Evolutionary conservation across 2,113 vertebrate genomes (phyloP).

Genomic region (Trichechus manatus): DNA sequence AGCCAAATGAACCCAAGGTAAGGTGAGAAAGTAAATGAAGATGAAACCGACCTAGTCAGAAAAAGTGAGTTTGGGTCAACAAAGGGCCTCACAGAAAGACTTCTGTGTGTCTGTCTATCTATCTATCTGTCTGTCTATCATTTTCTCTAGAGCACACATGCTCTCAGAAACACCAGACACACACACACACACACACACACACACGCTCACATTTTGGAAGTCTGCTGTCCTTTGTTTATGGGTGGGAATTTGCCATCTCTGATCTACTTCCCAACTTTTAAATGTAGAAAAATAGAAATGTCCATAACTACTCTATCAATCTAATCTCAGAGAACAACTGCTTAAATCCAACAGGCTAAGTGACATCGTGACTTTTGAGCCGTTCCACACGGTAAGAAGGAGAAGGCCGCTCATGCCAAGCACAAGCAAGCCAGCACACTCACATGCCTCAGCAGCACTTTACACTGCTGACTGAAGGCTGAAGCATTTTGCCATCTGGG

Average conservation of each 20-base stretch:
- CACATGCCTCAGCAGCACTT: fast-evolving
- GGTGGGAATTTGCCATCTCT: not conserved
- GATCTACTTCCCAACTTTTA: not conserved
- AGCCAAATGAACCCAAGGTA: not conserved
- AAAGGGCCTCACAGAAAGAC: not conserved
- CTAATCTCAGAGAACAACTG: not conserved
- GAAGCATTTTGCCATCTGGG: not conserved
- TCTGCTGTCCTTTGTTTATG: not conserved
- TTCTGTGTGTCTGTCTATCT: not conserved
- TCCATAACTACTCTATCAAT: not conserved
- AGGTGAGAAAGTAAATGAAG: not conserved
- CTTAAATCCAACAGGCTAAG: not conserved
- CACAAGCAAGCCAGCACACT: fast-evolving
- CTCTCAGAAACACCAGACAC: not conserved
- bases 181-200: no score
- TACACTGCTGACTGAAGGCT: not conserved
- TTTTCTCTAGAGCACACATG: not conserved
- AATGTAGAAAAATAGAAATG: not conserved
- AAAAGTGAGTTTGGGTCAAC: not conserved
- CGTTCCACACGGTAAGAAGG: not conserved
- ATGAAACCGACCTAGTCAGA: not conserved
- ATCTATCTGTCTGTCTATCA: not conserved
- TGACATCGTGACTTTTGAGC: not conserved
- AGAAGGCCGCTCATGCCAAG: fast-evolving
- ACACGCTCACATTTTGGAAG: not conserved